Conservation (phyloP, 2,888 invertebrate species). For the Cylindroiulus punctatus region DNA sequence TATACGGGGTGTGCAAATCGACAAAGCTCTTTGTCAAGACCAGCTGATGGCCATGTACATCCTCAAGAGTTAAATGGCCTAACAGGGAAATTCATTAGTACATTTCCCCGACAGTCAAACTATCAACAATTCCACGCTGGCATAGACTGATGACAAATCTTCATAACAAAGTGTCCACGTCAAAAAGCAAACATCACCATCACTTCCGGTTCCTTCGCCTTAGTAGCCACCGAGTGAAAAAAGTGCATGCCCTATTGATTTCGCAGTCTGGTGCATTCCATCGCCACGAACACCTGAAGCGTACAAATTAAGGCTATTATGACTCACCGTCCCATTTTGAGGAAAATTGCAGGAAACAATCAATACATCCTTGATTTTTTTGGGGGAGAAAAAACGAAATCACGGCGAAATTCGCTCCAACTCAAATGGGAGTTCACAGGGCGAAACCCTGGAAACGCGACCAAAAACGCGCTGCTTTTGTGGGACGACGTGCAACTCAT, state of each 20-base stretch:
- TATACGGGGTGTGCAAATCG: neutral
- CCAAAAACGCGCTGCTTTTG: neutral
- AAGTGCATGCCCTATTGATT: constrained; percentile 38
- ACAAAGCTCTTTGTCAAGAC: neutral
- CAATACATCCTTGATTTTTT: constrained; percentile 37
- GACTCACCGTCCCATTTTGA: constrained; percentile 32
- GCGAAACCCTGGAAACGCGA: constrained; percentile 26
- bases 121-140: neutral
- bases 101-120: neutral
- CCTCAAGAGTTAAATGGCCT: neutral
- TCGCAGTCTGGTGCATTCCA: neutral
- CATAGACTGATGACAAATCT: neutral
- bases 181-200: neutral
- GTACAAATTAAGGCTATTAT: constrained; percentile 27
- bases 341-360: constrained; percentile 37
- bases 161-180: neutral
- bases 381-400: neutral
- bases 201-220: neutral
- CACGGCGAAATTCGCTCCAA: neutral
- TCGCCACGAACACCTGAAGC: constrained; percentile 27
- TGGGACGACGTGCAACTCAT: neutral
- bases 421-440: constrained; percentile 10
- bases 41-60: neutral
- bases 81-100: neutral
- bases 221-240: neutral